Evolutionary conservation across 2,113 vertebrate genomes (phyloP).

Genomic region (Perca fluviatilis): DNA sequence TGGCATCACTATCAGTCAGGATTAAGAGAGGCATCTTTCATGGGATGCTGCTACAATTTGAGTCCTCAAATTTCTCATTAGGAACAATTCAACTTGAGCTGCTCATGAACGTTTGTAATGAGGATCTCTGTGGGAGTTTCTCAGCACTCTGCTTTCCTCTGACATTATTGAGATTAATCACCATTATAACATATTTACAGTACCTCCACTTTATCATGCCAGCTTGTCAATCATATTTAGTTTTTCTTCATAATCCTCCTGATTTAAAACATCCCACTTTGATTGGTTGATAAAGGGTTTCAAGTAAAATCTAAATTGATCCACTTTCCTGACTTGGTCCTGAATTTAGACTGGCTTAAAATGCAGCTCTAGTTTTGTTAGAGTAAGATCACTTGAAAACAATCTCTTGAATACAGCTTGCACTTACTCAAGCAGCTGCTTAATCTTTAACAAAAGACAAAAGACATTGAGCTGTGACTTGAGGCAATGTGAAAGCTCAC

Average conservation of each 20-base stretch:
- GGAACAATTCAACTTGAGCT: conserved; percentile 24
- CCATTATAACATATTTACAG: not conserved
- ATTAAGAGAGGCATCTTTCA: not conserved
- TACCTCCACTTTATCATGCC: not conserved
- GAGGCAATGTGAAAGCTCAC: conserved; percentile 44
- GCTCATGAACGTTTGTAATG: not conserved
- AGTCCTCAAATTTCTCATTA: not conserved
- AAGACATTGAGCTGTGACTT: conserved; percentile 34
- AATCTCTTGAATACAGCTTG: not conserved
- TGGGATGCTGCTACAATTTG: not conserved
- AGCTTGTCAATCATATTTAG: not conserved
- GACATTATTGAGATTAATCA: not conserved
- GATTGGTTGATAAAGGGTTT: not conserved
- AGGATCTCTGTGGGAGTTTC: not conserved
- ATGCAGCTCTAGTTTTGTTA: conserved; percentile 7
- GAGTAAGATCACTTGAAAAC: not conserved
- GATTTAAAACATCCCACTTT: not conserved
- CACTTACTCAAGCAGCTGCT: conserved; percentile 32
- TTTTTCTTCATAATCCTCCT: not conserved
- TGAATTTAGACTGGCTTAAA: not conserved
- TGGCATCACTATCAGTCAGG: not conserved
- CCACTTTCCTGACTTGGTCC: not conserved
- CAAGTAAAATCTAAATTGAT: not conserved
- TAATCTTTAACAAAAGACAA: conserved; percentile 67
- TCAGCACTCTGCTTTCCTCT: not conserved